These are phyloP conservation scores for Proterorhinus semilunaris DNA, from an alignment of 2,113 vertebrate genomes.

Conservation along the genomic window DNA sequence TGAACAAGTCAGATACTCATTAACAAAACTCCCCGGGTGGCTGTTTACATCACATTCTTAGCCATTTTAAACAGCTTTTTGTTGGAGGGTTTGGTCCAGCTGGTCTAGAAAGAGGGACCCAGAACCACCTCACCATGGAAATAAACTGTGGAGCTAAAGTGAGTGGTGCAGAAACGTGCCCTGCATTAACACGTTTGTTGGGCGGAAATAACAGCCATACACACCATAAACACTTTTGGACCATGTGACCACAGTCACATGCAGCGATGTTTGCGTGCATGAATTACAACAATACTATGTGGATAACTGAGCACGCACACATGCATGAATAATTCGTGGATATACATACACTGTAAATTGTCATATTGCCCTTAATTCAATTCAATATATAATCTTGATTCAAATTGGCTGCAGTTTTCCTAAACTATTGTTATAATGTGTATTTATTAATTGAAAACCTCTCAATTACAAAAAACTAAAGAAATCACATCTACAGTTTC, in stretches of 20 bases:
- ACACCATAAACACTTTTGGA: not conserved
- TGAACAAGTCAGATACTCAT: constrained; percentile 59
- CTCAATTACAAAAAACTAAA: too few relatives aligned
- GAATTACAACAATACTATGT: constrained; percentile 16
- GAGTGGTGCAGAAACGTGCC: not conserved
- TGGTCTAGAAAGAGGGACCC: constrained; percentile 16
- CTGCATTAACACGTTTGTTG: not conserved
- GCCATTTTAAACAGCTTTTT: constrained; percentile 62
- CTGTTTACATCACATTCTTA: constrained; percentile 59
- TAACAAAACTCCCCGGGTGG: constrained; percentile 68
- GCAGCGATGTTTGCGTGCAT: constrained; percentile 7
- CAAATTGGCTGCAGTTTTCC: too few relatives aligned
- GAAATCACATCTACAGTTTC: too few relatives aligned
- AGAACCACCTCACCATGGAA: constrained; percentile 3
- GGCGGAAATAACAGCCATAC: not conserved
- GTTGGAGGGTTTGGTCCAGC: constrained; percentile 33
- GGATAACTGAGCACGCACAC: not conserved
- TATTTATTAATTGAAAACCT: too few relatives aligned
- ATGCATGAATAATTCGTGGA: not conserved
- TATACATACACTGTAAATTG: too few relatives aligned
- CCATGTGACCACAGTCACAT: constrained; percentile 40
- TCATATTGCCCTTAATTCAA: too few relatives aligned
- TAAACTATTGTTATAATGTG: too few relatives aligned
- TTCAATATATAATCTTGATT: too few relatives aligned
- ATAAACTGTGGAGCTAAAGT: constrained; percentile 10